These are phyloP conservation scores for Eristalis tenax DNA, from an alignment of 2,888 invertebrate species.

Conservation along the genomic window DNA sequence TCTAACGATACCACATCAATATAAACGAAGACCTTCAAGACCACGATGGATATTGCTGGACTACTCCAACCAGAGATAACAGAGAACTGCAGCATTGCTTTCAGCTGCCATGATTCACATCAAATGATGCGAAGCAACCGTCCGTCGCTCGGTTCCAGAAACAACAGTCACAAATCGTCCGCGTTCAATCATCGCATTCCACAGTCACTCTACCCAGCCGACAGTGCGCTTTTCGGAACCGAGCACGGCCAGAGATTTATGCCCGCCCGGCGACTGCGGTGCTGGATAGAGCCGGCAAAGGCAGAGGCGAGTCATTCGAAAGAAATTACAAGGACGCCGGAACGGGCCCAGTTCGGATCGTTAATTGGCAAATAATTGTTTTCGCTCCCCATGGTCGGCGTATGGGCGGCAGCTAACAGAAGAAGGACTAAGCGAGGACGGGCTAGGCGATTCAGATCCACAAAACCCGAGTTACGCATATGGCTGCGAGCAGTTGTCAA, in stretches of 20 bases:
- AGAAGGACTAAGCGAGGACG: conserved; percentile 2
- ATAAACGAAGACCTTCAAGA: no score
- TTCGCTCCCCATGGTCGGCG: conserved; percentile 2
- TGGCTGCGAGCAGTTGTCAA: neutral
- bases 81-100: no score
- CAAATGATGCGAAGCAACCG: no score
- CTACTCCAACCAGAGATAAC: no score
- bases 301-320: conserved; percentile 10
- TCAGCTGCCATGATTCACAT: no score
- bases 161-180: no score
- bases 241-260: conserved; percentile 18
- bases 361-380: conserved; percentile 70
- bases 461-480: conserved; percentile 8
- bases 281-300: neutral
- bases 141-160: no score
- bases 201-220: no score
- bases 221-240: neutral
- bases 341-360: conserved; percentile 47
- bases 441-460: conserved; percentile 31
- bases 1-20: no score
- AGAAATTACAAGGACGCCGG: conserved; percentile 22
- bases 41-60: no score
- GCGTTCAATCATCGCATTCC: no score
- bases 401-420: neutral
- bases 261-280: no score